Evolutionary conservation across 2,888 invertebrate species (phyloP), one percentile per base, ranked within the genome.

Genomic region (Cryptocephalus primarius): DNA sequence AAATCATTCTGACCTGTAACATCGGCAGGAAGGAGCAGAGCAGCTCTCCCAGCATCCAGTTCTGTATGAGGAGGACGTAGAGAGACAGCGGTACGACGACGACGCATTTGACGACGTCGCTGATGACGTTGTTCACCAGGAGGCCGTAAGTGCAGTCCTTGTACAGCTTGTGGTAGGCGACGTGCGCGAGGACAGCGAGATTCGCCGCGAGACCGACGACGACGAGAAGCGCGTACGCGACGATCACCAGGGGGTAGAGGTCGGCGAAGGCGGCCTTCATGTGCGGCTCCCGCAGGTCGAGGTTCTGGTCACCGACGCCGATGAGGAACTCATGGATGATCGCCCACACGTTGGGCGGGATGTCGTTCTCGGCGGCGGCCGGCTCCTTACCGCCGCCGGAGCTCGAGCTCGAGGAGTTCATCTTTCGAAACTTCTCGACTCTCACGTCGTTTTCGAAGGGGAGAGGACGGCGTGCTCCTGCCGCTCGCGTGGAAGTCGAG

Each of bases 31-130:
- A 80, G 62, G 77, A 82, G 67, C 85, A 85, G 50, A 85, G 64
- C 55, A 83, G 77, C 56, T 80, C 78, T 8, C 85, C 85, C 56
- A 83, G 79, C 49, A 84, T 73, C 84, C 84, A 85, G 63, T 85
- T 83, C 60, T 82, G 79, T 48, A 84, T 71, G 36, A 85, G 69
- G 57, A 84, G 72, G 43, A 83, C 81, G 56, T 79, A 77, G 52
- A 85, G 63, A 1, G 83, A 77, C 8, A 84, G 73, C 10, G 85
- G 85, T 56, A 85, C 60, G n/a, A 83, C 82, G 47, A 80, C 63
- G 12, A 78, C 67, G 59, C 82, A 80, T 66, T 83, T 83, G 38
- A 83, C 69, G 36, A 83, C 67, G 62, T 83, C 80, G 55, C 82
- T 78, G 44, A 84, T 61, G 0, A 79, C 79, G 58, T 83, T 70